Evolutionary conservation across 2,888 invertebrate species (phyloP).

Genomic region (Lasioglossum malachurum): DNA sequence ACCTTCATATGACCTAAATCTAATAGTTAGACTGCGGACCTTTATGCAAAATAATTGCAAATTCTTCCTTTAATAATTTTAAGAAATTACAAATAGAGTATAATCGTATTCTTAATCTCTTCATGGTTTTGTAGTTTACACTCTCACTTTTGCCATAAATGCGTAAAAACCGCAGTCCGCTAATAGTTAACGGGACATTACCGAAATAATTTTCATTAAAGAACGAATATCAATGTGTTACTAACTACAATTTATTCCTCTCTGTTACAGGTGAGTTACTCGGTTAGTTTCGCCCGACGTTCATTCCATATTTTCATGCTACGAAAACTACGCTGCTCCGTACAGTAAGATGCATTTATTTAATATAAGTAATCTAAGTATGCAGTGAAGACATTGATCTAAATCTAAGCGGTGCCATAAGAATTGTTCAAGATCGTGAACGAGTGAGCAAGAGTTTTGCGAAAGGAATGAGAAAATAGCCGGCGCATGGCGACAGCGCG

Average conservation of each 20-base stretch:
- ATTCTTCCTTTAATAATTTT: too few relatives aligned
- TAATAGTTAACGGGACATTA: too few relatives aligned
- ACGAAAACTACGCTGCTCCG: slow-evolving; percentile 5
- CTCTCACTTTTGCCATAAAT: too few relatives aligned
- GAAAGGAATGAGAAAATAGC: neutral
- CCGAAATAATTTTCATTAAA: neutral
- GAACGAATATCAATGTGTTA: neutral
- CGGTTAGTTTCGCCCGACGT: slow-evolving; percentile 34
- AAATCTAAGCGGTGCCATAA: too few relatives aligned
- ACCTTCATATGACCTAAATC: neutral
- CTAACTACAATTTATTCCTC: slow-evolving; percentile 35
- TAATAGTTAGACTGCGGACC: too few relatives aligned
- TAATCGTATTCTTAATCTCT: too few relatives aligned
- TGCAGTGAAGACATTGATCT: too few relatives aligned
- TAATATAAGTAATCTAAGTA: slow-evolving; percentile 24
- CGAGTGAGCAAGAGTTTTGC: neutral
- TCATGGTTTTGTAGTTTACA: too few relatives aligned
- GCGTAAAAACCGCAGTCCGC: too few relatives aligned
- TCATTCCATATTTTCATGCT: neutral
- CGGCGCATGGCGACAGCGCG: neutral
- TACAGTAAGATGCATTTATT: neutral
- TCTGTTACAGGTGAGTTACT: slow-evolving; percentile 65
- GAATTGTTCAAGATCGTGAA: neutral
- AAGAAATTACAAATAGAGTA: too few relatives aligned
- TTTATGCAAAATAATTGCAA: too few relatives aligned